Base-by-base conservation (phyloP, 1,140 invertebrate genomes). In the Ditylenchus dipsaci region DNA sequence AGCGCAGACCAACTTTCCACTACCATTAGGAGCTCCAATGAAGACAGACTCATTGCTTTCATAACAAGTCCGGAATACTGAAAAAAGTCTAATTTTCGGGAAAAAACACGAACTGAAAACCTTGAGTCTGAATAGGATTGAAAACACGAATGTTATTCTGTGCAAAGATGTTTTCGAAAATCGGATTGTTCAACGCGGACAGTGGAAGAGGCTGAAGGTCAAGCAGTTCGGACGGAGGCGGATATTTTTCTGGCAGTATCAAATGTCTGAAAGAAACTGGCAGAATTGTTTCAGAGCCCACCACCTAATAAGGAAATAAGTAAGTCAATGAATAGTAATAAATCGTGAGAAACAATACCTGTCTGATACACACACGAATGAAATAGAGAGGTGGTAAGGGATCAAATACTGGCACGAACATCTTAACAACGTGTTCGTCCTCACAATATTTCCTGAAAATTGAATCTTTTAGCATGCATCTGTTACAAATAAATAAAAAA, bases 21-120 rank as follows among this genome's bases (percentile, higher is more conserved):
- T 94, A 0, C 95, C 95, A 15, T 93, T 92, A 0, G 96, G 95
- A 0, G 96, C 95, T 8, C 94, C 95, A 68, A 99, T 89, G 83
- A 98, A 97, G 0, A 98, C 91, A 85, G 97, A 99, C 78, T 98
- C 96, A 84, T 98, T 94, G 17, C 90, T 92, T 85, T 98, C 97
- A 84, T 97, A 99, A 0, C 97, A 89, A 0, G 95, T 91, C 84
- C 98, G 97, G 83, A 99, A 99, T 3, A 97, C 95, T 87, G 75
- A 79, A 84, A 68, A 17, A 62, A 19, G n/a, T n/a, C n/a, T n/a
- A n/a, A n/a, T n/a, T n/a, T n/a, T n/a, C n/a, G n/a, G n/a, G 62
- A 27, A 71, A 26, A n/a, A 61, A 33, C 27, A 61, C 3, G 3
- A 26, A 8, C 59, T 7, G 3, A 8, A 7, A 61, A 86, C 85